Conservation (phyloP, 92 coral and sea anemone species). For the Actinostola sp. region DNA sequence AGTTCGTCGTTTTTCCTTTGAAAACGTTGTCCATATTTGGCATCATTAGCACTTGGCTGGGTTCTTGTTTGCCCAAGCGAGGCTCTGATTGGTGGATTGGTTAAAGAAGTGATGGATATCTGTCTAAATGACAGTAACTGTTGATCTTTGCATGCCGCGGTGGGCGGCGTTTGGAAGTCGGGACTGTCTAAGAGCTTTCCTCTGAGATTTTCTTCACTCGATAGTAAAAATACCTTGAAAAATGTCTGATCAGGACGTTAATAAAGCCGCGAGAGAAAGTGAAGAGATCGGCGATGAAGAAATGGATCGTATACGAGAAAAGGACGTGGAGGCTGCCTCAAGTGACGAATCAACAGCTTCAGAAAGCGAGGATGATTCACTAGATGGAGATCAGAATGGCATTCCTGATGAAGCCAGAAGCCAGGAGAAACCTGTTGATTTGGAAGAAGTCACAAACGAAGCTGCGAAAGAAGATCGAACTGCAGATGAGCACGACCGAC, state of each 20-base stretch:
- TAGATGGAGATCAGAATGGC: slow-evolving; percentile 48
- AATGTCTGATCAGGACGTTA: slow-evolving; percentile 27
- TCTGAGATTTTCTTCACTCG: slow-evolving; percentile 15
- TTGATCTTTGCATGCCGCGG: slow-evolving; percentile 56
- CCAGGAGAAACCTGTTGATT: slow-evolving; percentile 36
- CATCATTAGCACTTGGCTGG: slow-evolving; percentile 33
- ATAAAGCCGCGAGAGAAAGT: neutral
- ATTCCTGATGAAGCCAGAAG: slow-evolving; percentile 37
- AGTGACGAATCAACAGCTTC: slow-evolving; percentile 42
- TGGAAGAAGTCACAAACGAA: slow-evolving; percentile 38
- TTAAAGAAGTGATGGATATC: slow-evolving; percentile 50
- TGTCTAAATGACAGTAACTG: slow-evolving; percentile 47
- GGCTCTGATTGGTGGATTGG: slow-evolving; percentile 66
- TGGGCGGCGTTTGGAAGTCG: slow-evolving; percentile 45
- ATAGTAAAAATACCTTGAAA: neutral
- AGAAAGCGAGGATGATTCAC: slow-evolving; percentile 34
- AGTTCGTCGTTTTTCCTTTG: slow-evolving; percentile 22
- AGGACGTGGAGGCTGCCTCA: slow-evolving; percentile 23
- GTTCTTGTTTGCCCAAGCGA: slow-evolving; percentile 31
- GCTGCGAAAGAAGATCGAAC: slow-evolving; percentile 24
- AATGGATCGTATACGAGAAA: slow-evolving; percentile 27
- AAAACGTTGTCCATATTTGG: slow-evolving; percentile 69
- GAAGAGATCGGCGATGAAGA: slow-evolving; percentile 50
- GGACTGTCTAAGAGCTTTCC: slow-evolving; percentile 32
- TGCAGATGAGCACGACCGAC: slow-evolving; percentile 28